Conservation (phyloP, 2,113 vertebrate genomes). For the Osmerus eperlanus region DNA sequence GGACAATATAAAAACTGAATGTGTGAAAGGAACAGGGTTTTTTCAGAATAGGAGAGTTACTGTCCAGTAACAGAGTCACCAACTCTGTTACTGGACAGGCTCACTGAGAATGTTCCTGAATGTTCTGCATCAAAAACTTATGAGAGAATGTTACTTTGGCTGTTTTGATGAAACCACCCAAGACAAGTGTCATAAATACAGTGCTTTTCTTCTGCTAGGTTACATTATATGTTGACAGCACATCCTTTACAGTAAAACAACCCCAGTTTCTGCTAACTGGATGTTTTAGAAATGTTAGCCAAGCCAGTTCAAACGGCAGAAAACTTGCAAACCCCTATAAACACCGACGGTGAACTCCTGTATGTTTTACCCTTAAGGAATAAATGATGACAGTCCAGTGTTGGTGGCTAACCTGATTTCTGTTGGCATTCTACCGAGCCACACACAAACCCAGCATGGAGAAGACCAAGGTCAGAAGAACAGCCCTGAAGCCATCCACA, state of each 20-base stretch:
- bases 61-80: too few relatives aligned
- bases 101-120: neutral
- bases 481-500: slow-evolving; percentile 39
- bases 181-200: neutral
- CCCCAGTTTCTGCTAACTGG: neutral
- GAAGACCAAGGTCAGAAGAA: slow-evolving; percentile 52
- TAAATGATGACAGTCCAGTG: slow-evolving; percentile 66
- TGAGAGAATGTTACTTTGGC: neutral
- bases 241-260: neutral
- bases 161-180: neutral
- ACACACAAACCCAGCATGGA: neutral
- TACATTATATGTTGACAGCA: neutral
- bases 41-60: neutral
- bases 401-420: slow-evolving; percentile 56
- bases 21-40: neutral
- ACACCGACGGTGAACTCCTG: neutral
- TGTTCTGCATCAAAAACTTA: neutral
- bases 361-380: slow-evolving; percentile 56
- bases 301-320: neutral
- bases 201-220: neutral
- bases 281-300: neutral
- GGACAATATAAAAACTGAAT: slow-evolving; percentile 43
- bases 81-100: neutral
- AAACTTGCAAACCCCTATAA: slow-evolving; percentile 1
- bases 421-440: slow-evolving; percentile 60